phyloP scores from a whole-genome alignment of 2,888 invertebrate species.

The Lepidonotus clava region DNA sequence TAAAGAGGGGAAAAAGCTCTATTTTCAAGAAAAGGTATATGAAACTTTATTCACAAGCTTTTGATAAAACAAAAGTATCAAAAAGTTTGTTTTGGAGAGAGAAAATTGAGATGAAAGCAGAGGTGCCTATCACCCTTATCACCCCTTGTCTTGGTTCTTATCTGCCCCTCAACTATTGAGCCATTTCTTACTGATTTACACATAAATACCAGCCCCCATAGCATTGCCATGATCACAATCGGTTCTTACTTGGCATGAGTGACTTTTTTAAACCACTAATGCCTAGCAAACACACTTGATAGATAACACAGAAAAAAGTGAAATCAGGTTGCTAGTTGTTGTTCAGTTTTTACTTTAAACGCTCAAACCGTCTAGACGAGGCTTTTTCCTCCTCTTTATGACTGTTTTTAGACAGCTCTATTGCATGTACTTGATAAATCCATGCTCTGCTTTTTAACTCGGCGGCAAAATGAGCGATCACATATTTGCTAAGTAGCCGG shows the following conservation, averaged over 20 bases:
- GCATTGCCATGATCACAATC: background rate
- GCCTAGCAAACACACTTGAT: background rate
- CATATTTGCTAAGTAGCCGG: conserved; percentile 4
- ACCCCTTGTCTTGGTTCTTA: background rate
- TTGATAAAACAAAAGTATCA: no score
- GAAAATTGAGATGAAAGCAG: no score
- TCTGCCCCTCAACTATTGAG: background rate
- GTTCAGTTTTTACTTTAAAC: background rate
- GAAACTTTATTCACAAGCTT: no score
- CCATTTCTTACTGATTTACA: no score
- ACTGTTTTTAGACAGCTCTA: background rate
- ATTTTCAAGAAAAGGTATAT: no score
- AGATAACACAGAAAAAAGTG: background rate
- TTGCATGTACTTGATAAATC: conserved; percentile 14
- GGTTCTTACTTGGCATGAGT: background rate
- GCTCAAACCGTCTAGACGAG: background rate
- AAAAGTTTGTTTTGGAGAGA: no score
- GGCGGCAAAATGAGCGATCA: background rate
- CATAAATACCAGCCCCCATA: background rate
- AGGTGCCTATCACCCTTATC: no score
- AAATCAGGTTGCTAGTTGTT: conserved; percentile 8
- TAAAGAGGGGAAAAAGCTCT: no score
- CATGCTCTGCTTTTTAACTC: background rate
- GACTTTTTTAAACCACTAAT: background rate
- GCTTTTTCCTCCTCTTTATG: background rate